Evolutionary conservation across 2,888 invertebrate species (phyloP).

Genomic region (Ennomos fuscantarius): DNA sequence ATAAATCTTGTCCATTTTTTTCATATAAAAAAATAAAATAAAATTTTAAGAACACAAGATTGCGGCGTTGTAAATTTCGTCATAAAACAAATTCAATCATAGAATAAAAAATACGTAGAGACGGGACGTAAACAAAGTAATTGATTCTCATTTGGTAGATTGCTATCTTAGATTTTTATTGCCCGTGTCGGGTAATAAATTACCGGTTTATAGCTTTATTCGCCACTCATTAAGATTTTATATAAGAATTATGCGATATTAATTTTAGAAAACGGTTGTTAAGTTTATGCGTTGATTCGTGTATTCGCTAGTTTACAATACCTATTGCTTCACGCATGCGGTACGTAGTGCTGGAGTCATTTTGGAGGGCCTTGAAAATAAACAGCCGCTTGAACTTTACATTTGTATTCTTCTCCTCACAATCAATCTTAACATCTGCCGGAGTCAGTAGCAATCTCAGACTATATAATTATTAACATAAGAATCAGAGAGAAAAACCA

Average conservation of each 20-base stretch:
- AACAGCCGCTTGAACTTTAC: too few species aligned
- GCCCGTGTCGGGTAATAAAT: slow-evolving; percentile 61
- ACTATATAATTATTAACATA: too few species aligned
- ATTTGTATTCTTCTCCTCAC: too few species aligned
- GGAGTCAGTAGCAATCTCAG: too few species aligned
- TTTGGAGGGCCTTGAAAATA: too few species aligned
- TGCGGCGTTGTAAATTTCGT: slow-evolving; percentile 38
- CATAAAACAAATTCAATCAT: slow-evolving; percentile 45
- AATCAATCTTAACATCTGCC: too few species aligned
- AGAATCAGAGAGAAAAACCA: too few species aligned
- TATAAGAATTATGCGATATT: slow-evolving; percentile 78
- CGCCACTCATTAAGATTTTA: slow-evolving; percentile 80
- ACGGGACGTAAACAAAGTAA: slow-evolving; percentile 64
- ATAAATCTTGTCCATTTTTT: neutral
- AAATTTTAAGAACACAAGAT: slow-evolving; percentile 33
- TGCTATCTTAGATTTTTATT: slow-evolving; percentile 64
- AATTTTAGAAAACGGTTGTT: slow-evolving; percentile 76
- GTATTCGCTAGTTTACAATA: slow-evolving; percentile 55
- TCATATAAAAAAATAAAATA: slow-evolving; percentile 15
- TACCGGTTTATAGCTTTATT: slow-evolving; percentile 76
- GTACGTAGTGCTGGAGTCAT: too few species aligned
- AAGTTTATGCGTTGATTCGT: slow-evolving; percentile 62
- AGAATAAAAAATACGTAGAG: slow-evolving; percentile 42
- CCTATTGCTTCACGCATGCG: slow-evolving; percentile 45
- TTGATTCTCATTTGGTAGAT: slow-evolving; percentile 64